Evolutionary conservation across 2,888 invertebrate genomes (phyloP).

Genomic region (Sphaeridia pumilis): DNA sequence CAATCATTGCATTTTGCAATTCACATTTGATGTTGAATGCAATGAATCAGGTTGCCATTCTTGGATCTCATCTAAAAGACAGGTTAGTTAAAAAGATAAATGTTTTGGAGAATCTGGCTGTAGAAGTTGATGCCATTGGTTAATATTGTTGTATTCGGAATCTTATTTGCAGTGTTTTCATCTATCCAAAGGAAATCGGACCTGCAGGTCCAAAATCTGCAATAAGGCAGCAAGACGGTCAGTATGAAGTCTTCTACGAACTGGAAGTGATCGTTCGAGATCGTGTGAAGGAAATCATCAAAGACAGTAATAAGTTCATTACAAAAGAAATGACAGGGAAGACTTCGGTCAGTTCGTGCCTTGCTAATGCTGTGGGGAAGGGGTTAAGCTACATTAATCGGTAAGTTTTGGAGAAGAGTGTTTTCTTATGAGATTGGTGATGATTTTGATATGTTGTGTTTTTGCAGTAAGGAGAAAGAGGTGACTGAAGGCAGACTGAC

Average conservation of each 20-base stretch:
- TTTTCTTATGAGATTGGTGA: too few species aligned
- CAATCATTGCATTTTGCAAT: constrained; percentile 79
- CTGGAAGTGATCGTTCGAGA: constrained; percentile 69
- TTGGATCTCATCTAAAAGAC: constrained; percentile 74
- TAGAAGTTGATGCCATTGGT: too few species aligned
- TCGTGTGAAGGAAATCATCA: constrained; percentile 9
- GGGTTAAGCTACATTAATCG: constrained; percentile 77
- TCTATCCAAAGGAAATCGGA: constrained; percentile 54
- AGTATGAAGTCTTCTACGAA: constrained; percentile 78
- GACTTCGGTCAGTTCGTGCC: constrained; percentile 38
- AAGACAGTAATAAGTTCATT: constrained; percentile 5
- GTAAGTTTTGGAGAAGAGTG: constrained; percentile 43
- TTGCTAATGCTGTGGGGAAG: constrained; percentile 83
- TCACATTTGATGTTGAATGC: constrained; percentile 85
- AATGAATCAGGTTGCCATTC: constrained; percentile 71
- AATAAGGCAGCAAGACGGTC: constrained; percentile 73
- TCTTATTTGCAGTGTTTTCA: constrained; percentile 55
- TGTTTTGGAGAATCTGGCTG: background rate
- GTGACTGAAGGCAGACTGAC: constrained; percentile 47
- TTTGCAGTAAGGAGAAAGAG: too few species aligned
- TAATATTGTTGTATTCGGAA: constrained; percentile 4
- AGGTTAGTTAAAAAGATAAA: constrained; percentile 53
- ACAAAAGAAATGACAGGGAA: constrained; percentile 7
- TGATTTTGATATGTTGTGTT: background rate
- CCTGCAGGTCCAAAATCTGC: constrained; percentile 49